Evolutionary conservation across 53 echinoderm and acorn worm genomes (phyloP).

Genomic region (Holothuria leucospilota): DNA sequence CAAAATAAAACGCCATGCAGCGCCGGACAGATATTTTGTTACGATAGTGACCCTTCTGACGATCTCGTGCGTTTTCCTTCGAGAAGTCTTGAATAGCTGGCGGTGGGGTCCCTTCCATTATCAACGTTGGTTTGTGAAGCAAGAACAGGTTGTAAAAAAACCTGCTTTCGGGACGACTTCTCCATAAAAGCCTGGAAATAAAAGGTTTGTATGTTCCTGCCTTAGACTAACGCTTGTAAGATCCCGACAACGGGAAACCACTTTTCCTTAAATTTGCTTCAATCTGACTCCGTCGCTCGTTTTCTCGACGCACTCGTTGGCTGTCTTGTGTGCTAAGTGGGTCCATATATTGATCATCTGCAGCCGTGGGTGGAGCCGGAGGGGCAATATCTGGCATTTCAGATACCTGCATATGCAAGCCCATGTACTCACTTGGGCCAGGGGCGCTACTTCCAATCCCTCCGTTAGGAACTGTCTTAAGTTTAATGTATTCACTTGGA

Average conservation of each 20-base stretch:
- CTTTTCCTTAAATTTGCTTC: conserved; percentile 26
- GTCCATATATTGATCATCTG: conserved; percentile 25
- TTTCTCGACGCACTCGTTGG: not conserved
- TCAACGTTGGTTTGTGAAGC: no score
- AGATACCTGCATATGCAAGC: not conserved
- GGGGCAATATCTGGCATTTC: not conserved
- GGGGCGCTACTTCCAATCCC: not conserved
- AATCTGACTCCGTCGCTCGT: conserved; percentile 1
- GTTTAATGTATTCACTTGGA: conserved; percentile 27
- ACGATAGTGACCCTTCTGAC: no score
- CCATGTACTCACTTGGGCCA: not conserved
- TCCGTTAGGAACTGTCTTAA: not conserved
- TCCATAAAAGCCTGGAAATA: no score
- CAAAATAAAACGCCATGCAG: no score
- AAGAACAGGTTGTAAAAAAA: no score
- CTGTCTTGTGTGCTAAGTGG: conserved; percentile 29
- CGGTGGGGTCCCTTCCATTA: no score
- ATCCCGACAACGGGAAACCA: conserved; percentile 7
- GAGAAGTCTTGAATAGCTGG: no score
- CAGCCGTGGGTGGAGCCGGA: not conserved
- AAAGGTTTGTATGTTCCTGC: not conserved
- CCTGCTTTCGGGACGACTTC: no score
- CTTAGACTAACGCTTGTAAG: not conserved
- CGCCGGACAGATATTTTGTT: no score
- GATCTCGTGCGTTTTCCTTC: no score